phyloP scores from a whole-genome alignment of 2,888 invertebrate genomes.

The Apantesis nais region DNA sequence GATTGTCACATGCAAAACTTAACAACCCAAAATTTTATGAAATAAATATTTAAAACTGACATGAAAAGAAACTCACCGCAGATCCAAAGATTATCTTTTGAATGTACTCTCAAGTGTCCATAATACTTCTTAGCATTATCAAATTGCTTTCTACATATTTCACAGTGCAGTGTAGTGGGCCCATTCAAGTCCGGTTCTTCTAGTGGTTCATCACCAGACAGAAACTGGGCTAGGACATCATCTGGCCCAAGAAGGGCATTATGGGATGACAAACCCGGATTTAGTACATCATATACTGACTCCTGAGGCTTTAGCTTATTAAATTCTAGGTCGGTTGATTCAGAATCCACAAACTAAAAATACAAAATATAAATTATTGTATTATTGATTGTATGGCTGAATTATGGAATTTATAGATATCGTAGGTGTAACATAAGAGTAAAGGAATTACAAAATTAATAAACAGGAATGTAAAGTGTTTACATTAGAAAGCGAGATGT shows the following conservation, averaged over 20 bases:
- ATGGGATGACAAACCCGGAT: constrained; percentile 60
- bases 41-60: background rate
- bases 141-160: constrained; percentile 78
- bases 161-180: constrained; percentile 76
- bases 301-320: constrained; percentile 57
- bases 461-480: background rate
- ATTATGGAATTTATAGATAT: background rate
- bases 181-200: constrained; percentile 80
- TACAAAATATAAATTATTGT: constrained; percentile 1
- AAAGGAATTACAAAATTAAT: background rate
- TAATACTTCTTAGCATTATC: constrained; percentile 81
- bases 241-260: constrained; percentile 65
- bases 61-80: constrained; percentile 66
- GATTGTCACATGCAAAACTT: no score
- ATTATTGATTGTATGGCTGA: no score
- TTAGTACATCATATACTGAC: constrained; percentile 64
- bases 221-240: constrained; percentile 76
- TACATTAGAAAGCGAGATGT: background rate
- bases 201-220: constrained; percentile 73
- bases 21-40: no score
- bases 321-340: constrained; percentile 61
- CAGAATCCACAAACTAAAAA: constrained; percentile 71
- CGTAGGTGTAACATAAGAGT: background rate
- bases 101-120: constrained; percentile 78
- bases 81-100: constrained; percentile 77